Evolutionary conservation across 2,888 invertebrate species (phyloP), one percentile per base, ranked within the genome.

Genomic region (Dyspetes luteomarginatus): DNA sequence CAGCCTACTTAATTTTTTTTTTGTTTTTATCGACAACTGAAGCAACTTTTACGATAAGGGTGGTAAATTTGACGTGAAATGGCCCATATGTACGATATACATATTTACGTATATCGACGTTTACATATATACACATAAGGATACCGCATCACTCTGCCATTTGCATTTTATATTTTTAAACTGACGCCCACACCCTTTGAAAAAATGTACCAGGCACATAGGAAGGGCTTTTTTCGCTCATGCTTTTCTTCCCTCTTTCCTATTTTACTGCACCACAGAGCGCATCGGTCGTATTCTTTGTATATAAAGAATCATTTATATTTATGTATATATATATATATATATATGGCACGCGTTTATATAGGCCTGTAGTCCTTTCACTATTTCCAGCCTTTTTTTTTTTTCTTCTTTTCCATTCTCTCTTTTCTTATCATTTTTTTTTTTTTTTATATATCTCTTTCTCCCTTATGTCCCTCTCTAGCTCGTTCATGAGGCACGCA

Each of bases 331-430:
- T 4, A 26, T 28, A 17, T 36, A 26, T 22, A 24, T 62, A 65
- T 60, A 45, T 43, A 48, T 76, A 45, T 55, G 80, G 68, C 76
- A 68, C 81, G 77, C 72, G 77, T 77, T 43, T 77, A 56, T 56
- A 17, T 17, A 17, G 17, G 17, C 17, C 48, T 41, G 72, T 52
- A 64, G 73, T 69, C 17, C 41, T 81, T 41, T 56, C 48, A 68
- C 62, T 76, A 55, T 65, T 50, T 15, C 36, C 22, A 60, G 52
- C 56, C 67, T 73, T 28, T 67, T 55, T 72, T 80, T 79, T 72
- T 50, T 9, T n/a, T 15, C 30, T 15, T 60, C 30, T 24, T 24
- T 30, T 43, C 55, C 36, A 36, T n/a, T 4, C 12, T 12, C 52
- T 60, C 58, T 30, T 67, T 56, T 60, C 30, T n/a, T 12, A n/a